Conservation (phyloP, 2,113 vertebrate species). For the Collichthys lucidus region DNA sequence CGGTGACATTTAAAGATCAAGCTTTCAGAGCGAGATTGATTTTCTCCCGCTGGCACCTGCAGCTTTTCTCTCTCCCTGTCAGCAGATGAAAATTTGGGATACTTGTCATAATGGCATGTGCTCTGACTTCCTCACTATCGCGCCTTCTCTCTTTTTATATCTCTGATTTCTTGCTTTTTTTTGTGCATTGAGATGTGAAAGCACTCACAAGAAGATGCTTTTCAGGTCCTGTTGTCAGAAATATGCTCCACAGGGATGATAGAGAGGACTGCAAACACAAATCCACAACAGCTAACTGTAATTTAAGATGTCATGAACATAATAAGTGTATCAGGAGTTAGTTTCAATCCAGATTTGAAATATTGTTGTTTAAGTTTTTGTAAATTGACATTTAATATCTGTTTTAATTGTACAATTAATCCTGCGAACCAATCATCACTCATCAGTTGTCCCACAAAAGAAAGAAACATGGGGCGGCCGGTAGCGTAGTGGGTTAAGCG, state of each 20-base stretch:
- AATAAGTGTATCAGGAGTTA: too few relatives aligned
- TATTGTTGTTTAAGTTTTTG: too few relatives aligned
- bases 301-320: too few relatives aligned
- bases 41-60: constrained; percentile 9
- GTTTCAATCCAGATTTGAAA: too few relatives aligned
- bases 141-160: neutral
- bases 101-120: neutral
- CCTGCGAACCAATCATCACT: too few relatives aligned
- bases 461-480: too few relatives aligned
- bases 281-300: too few relatives aligned
- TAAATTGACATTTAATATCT: too few relatives aligned
- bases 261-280: neutral
- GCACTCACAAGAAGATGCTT: neutral
- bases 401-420: too few relatives aligned
- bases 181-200: neutral
- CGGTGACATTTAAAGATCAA: constrained; percentile 23
- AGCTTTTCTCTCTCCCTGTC: constrained; percentile 20
- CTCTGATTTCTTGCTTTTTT: constrained; percentile 19
- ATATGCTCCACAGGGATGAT: neutral
- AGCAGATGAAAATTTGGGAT: constrained; percentile 25
- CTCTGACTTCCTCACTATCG: neutral
- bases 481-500: too few relatives aligned
- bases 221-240: neutral
- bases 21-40: constrained; percentile 6
- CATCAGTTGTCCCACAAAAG: too few relatives aligned